Evolutionary conservation across 2,113 vertebrate genomes (phyloP), one percentile per base, ranked within the genome.

Genomic region (Nothoprocta pentlandii): DNA sequence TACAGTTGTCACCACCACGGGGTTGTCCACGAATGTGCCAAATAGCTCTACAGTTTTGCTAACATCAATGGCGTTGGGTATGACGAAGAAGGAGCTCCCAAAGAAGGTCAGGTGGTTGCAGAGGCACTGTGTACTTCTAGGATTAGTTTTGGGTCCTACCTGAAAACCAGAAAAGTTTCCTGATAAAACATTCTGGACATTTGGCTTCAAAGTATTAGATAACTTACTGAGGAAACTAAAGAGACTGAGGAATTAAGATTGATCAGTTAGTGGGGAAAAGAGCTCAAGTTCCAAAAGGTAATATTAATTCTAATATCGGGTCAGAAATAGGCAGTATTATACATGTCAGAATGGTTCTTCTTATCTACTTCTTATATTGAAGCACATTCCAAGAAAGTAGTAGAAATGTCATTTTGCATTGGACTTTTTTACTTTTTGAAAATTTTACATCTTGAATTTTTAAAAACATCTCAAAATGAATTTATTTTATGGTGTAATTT

Each of bases 71-170:
- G 97, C 84, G 56, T 99, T 99, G 41, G 99, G 99, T 97, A 98
- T 97, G 91, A 99, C 96, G 32, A 99, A 98, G 96, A 99, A 99
- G 3, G 98, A 98, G 96, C 99, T 99, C 80, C 99, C 99, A 26
- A 99, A 99, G 96, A 99, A 98, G 19, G 99, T 99, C 86, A 99
- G 96, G 89, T 99, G 99, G 94, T 98, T 98, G 95, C 99, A 99
- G 68, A 99, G 98, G 95, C 99, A 99, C 94, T 99, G 99, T 5
- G 98, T 99, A 63, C 97, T 97, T 76, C 90, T 93, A 77, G 88
- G 92, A 7, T 96, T 98, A 74, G 98, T 99, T 94, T 96, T 96
- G 2, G 98, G 98, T 41, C 99, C 99, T 21, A 99, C 99, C 99
- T 99, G 94, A 84, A 93, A 94, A 71, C 54, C 67, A 85, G 79